These are phyloP conservation scores for Limnodromus scolopaceus DNA, from an alignment of 2,797 vertebrate species.

Conservation along the genomic window DNA sequence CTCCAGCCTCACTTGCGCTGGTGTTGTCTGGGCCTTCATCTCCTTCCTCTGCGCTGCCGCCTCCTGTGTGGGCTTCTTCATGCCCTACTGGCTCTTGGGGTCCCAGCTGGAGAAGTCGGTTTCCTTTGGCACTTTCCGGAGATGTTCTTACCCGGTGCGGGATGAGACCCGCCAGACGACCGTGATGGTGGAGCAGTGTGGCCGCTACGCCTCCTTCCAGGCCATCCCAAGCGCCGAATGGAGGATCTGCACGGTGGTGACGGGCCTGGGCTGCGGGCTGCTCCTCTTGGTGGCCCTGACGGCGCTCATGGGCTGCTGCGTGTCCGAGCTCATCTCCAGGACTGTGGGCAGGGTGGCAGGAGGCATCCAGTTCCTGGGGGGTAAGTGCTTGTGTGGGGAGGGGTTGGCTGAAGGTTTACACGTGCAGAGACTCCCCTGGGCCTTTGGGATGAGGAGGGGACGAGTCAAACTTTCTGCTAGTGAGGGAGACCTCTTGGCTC, in stretches of 20 bases:
- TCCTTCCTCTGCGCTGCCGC: conserved; percentile 92
- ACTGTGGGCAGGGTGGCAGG: conserved; percentile 94
- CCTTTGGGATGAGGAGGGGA: neutral
- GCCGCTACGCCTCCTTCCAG: conserved; percentile 94
- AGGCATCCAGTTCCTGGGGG: conserved; percentile 95
- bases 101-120: conserved; percentile 94
- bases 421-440: fast-evolving
- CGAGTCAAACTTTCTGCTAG: neutral
- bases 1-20: conserved; percentile 91
- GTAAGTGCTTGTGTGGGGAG: conserved; percentile 77
- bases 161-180: conserved; percentile 91
- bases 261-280: conserved; percentile 93
- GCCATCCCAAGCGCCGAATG: conserved; percentile 95
- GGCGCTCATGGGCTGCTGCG: conserved; percentile 95
- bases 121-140: conserved; percentile 95
- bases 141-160: conserved; percentile 94
- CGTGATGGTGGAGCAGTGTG: conserved; percentile 97
- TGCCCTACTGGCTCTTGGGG: conserved; percentile 98
- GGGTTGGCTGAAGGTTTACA: neutral
- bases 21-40: conserved; percentile 90
- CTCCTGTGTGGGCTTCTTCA: conserved; percentile 96
- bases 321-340: conserved; percentile 96
- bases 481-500: fast-evolving
- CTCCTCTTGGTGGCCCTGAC: conserved; percentile 95
- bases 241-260: conserved; percentile 95